A percentile compares a stretch with the other conserved stretches of the same genome.
phyloP scores from a whole-genome alignment of 2,797 vertebrate genomes.

The Oreonectes daqikongensis region DNA sequence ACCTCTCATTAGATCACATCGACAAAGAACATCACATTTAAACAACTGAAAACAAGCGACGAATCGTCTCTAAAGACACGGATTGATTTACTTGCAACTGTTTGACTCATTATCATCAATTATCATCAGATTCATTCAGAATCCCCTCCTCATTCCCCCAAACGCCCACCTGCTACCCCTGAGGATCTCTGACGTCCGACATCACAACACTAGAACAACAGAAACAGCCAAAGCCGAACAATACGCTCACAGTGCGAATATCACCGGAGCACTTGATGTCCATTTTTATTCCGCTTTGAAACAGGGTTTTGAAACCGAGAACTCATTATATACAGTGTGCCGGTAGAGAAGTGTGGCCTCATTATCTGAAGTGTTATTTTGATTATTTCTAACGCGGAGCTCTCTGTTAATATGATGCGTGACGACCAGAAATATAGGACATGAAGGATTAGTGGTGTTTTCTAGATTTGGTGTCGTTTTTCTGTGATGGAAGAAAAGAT shows the following conservation, averaged over 20 bases:
- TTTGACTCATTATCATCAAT: conserved; percentile 36
- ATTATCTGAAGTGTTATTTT: conserved; percentile 27
- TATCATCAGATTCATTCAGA: conserved; percentile 2
- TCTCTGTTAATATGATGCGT: not conserved
- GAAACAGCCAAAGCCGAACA: not conserved
- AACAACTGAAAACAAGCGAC: conserved; percentile 8
- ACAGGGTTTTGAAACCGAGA: not conserved
- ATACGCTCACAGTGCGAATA: not conserved
- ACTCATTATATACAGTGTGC: not conserved
- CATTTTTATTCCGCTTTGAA: not conserved
- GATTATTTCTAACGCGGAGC: too few relatives aligned
- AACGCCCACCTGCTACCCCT: not conserved
- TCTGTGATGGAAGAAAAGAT: too few relatives aligned
- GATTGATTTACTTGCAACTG: conserved; percentile 5
- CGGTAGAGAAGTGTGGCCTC: not conserved
- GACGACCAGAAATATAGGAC: not conserved
- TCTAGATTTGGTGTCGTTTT: too few relatives aligned
- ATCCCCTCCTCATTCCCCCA: not conserved
- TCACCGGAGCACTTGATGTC: not conserved
- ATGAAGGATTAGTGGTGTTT: not conserved
- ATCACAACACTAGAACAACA: conserved; percentile 5
- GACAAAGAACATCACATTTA: conserved; percentile 11
- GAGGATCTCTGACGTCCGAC: not conserved
- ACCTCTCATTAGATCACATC: not conserved
- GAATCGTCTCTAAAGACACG: not conserved